phyloP scores from a whole-genome alignment of 2,797 vertebrate genomes.

The Ctenopoma kingsleyae region DNA sequence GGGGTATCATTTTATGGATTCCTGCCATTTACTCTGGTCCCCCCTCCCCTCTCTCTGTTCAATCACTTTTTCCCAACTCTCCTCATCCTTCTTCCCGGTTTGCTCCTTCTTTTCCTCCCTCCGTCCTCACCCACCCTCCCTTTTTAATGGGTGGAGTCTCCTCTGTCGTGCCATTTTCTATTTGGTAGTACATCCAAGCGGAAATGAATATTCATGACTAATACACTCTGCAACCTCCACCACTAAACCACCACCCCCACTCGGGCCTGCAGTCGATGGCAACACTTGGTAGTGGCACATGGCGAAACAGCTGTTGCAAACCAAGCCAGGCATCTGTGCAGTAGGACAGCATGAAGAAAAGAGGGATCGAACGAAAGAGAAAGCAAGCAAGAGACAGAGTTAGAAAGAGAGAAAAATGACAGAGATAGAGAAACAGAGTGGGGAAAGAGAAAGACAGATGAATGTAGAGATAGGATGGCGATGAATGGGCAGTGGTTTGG shows the following conservation, averaged over 20 bases:
- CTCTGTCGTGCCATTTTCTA: conserved; percentile 79
- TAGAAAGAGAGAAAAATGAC: conserved; percentile 48
- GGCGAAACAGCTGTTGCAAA: conserved; percentile 88
- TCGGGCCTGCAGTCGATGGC: conserved; percentile 76
- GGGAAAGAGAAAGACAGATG: conserved; percentile 1
- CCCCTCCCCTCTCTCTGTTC: conserved; percentile 38
- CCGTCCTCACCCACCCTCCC: conserved; percentile 19
- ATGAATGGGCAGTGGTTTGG: conserved; percentile 43
- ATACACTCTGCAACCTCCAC: conserved; percentile 63
- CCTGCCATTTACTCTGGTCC: conserved; percentile 66
- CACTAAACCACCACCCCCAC: conserved; percentile 41
- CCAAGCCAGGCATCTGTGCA: conserved; percentile 88
- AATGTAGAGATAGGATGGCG: conserved; percentile 3
- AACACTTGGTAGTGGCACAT: conserved; percentile 90
- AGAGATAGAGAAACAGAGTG: conserved; percentile 24
- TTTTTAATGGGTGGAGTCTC: conserved; percentile 75
- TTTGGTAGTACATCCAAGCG: conserved; percentile 81
- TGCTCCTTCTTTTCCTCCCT: conserved; percentile 36
- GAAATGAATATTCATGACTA: conserved; percentile 88
- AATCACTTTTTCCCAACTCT: conserved; percentile 32
- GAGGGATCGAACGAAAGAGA: conserved; percentile 47
- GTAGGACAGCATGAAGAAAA: conserved; percentile 69
- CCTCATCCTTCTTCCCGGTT: conserved; percentile 32
- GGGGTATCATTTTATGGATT: conserved; percentile 72
- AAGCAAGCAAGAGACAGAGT: conserved; percentile 36